phyloP scores from a whole-genome alignment of 2,888 invertebrate genomes.

The Archips xylosteana region DNA sequence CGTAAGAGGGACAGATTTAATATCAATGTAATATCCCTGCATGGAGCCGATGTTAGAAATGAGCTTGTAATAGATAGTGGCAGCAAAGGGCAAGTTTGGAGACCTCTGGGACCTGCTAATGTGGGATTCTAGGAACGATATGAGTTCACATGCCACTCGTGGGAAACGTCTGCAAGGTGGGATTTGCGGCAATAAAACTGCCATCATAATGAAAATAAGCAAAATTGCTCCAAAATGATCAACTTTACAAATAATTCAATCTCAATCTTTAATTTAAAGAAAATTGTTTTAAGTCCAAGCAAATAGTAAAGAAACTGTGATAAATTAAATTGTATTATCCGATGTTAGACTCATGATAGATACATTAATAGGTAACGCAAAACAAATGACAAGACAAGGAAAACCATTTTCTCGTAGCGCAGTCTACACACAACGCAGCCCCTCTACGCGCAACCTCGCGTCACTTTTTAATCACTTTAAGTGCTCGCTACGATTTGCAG shows the following conservation, averaged over 20 bases:
- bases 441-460: constrained; percentile 55
- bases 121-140: constrained; percentile 59
- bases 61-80: constrained; percentile 48
- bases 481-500: constrained; percentile 77
- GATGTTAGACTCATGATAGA: constrained; percentile 17
- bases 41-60: constrained; percentile 44
- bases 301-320: not conserved
- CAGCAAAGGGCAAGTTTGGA: constrained; percentile 49
- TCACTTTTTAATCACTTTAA: constrained; percentile 80
- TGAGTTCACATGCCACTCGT: constrained; percentile 58
- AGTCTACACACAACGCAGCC: constrained; percentile 52
- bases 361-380: constrained; percentile 25
- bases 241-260: not conserved
- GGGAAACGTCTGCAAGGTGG: constrained; percentile 9
- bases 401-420: constrained; percentile 53
- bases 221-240: not conserved
- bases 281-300: too few species aligned
- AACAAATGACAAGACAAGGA: constrained; percentile 16
- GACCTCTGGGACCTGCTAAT: constrained; percentile 66
- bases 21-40: constrained; percentile 36
- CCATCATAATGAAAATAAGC: not conserved
- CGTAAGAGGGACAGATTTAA: constrained; percentile 47
- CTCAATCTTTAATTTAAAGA: not conserved
- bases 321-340: not conserved
- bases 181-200: not conserved